Base-by-base conservation (phyloP, 2,888 invertebrate genomes). In the Dolomedes plantarius region DNA sequence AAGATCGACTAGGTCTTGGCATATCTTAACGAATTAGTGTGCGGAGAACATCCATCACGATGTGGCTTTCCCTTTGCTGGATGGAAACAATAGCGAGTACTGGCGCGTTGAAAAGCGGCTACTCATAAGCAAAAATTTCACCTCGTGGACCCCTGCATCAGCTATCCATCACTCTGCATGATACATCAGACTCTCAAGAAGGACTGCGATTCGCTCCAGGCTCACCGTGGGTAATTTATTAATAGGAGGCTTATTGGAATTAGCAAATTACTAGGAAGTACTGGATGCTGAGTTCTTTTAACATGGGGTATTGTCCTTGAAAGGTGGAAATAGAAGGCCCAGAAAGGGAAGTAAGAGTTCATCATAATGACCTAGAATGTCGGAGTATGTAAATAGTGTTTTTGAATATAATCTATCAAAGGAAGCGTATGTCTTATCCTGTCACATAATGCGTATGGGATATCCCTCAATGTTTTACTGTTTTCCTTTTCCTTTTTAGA, bases 81-180 rank as follows among this genome's bases (percentile, higher is more conserved):
- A 27, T 69, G 77, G 36, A 69, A 69, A 77, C 77, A 69, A 69
- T 46, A 41, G 23, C n/a, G 7, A 23, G 32, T 36, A 27, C 39
- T 39, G 39, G 46, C 62, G 71, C 64, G 68, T 69, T 62, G 71
- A 72, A 56, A 64, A 79, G 71, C 64, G 29, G 64, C 78, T 71
- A 71, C 71, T 64, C 78, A 71, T 62, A 39, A 27, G 23, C 23
- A 23, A 41, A 79, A 71, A 64, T 36, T 71, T 71, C 65, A 65
- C 65, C 65, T 65, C 31, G 16, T 68, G 36, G 62, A 56, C 71
- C 41, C 27, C 71, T 71, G 29, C 69, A 16, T 41, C 69, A 39
- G 27, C 64, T 62, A 79, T 79, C 78, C 71, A 79, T 79, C 78
- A 79, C 72, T 64, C 78, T 6, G 64, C 69, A 56, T 77, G 77